A percentile compares a stretch with the other conserved stretches of the same genome.
Evolutionary conservation across 2,797 vertebrate species (phyloP).

Genomic region (Phalanger gymnotis): DNA sequence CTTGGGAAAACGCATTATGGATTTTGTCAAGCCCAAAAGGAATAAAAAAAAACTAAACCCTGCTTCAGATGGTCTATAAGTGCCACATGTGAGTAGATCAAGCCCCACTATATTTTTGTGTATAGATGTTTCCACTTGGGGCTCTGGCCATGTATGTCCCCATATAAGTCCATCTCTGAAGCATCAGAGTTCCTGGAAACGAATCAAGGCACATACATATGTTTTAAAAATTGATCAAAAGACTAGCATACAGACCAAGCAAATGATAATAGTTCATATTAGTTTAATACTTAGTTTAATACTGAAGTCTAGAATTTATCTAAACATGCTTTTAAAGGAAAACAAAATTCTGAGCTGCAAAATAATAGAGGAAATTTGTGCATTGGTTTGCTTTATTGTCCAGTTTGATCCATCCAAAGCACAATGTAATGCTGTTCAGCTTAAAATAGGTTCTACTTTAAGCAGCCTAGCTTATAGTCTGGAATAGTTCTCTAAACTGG

Average conservation of each 20-base stretch:
- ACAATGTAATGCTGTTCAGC: background rate
- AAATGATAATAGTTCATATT: background rate
- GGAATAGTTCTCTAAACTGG: background rate
- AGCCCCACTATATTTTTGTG: background rate
- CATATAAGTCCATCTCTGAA: background rate
- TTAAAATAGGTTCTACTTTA: conserved; percentile 10
- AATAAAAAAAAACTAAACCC: background rate
- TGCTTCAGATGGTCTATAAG: background rate
- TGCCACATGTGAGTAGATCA: background rate
- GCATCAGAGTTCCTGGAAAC: background rate
- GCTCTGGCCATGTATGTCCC: background rate
- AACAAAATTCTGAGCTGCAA: conserved; percentile 35
- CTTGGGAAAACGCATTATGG: conserved; percentile 53
- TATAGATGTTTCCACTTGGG: background rate
- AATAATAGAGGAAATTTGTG: background rate
- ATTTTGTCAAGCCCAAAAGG: conserved; percentile 58
- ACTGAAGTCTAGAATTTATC: background rate
- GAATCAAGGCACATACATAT: background rate
- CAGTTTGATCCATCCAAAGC: background rate
- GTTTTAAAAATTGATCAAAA: background rate
- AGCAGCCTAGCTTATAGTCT: background rate
- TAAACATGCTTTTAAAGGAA: background rate
- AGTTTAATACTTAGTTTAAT: background rate
- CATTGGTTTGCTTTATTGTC: conserved; percentile 4
- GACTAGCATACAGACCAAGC: background rate